phyloP scores from a whole-genome alignment of 2,797 vertebrate species.

The Rhinogobio ventralis region DNA sequence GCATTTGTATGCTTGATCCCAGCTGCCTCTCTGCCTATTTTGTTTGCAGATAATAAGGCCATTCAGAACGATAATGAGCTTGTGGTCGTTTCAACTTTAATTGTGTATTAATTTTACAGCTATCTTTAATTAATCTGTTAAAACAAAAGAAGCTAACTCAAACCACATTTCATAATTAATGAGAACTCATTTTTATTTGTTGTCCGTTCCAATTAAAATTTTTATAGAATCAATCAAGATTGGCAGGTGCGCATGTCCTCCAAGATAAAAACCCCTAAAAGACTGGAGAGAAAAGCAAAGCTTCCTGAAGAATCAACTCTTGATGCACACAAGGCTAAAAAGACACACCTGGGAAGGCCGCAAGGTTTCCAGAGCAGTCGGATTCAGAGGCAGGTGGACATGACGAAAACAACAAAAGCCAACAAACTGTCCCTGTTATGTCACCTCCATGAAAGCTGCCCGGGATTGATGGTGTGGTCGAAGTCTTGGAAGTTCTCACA shows the following conservation, averaged over 20 bases:
- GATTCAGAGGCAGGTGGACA: conserved; percentile 31
- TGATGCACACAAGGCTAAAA: conserved; percentile 31
- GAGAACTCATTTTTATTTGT: not conserved
- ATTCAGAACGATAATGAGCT: not conserved
- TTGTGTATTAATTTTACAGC: conserved; percentile 6
- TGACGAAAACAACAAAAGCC: conserved; percentile 42
- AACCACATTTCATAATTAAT: conserved; percentile 6
- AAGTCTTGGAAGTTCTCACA: conserved; percentile 73
- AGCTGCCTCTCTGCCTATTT: not conserved
- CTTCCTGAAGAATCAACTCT: conserved; percentile 37
- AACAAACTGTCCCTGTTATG: conserved; percentile 57
- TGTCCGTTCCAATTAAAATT: conserved; percentile 13
- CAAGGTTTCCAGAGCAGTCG: conserved; percentile 41
- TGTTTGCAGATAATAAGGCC: conserved; percentile 7
- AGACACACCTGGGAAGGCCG: conserved; percentile 7
- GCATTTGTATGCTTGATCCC: not conserved
- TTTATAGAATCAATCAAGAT: conserved; percentile 71
- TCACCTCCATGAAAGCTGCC: conserved; percentile 63
- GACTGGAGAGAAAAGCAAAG: conserved; percentile 61
- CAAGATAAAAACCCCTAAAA: conserved; percentile 57
- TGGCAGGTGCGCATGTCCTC: conserved; percentile 63
- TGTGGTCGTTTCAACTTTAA: conserved; percentile 5
- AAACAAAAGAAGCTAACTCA: not conserved
- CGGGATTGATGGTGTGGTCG: conserved; percentile 66
- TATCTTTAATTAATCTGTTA: conserved; percentile 12